Conservation (phyloP, 2,888 invertebrate genomes). For the Muscina levida region DNA sequence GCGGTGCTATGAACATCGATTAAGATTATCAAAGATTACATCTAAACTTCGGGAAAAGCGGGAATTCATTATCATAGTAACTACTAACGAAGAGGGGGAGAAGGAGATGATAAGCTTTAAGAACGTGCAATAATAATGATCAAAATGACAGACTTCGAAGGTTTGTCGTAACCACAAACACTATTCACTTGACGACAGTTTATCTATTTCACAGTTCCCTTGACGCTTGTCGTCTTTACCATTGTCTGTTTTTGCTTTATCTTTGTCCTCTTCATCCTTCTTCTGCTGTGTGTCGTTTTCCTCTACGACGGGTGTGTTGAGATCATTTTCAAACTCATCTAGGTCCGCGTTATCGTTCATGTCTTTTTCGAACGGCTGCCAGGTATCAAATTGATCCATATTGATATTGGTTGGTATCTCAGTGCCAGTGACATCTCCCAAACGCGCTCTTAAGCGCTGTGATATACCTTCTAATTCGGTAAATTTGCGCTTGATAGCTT, state of each 20-base stretch:
- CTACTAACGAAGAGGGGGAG: not conserved
- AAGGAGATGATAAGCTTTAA: constrained; percentile 17
- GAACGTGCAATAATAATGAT: constrained; percentile 45
- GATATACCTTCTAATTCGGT: constrained; percentile 84
- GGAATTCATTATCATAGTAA: not conserved
- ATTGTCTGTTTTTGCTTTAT: too few species aligned
- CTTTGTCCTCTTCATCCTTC: constrained; percentile 67
- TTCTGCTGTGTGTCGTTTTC: constrained; percentile 48
- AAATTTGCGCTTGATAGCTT: constrained; percentile 83
- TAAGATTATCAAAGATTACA: constrained; percentile 23
- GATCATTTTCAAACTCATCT: constrained; percentile 82
- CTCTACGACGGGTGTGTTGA: constrained; percentile 78
- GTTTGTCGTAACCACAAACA: constrained; percentile 64
- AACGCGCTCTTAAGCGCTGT: constrained; percentile 82
- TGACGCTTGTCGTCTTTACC: constrained; percentile 53
- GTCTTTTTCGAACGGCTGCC: constrained; percentile 76
- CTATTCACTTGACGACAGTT: constrained; percentile 60
- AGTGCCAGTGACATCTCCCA: constrained; percentile 82
- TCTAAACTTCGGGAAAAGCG: constrained; percentile 9
- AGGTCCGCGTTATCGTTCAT: constrained; percentile 81
- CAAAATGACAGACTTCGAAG: constrained; percentile 61
- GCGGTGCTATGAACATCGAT: constrained; percentile 55
- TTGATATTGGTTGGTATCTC: constrained; percentile 81
- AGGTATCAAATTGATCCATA: constrained; percentile 69
- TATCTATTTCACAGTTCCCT: constrained; percentile 55